These are phyloP conservation scores for Pocillopora meandrina DNA, from an alignment of 92 coral and sea anemone genomes.

Conservation along the genomic window DNA sequence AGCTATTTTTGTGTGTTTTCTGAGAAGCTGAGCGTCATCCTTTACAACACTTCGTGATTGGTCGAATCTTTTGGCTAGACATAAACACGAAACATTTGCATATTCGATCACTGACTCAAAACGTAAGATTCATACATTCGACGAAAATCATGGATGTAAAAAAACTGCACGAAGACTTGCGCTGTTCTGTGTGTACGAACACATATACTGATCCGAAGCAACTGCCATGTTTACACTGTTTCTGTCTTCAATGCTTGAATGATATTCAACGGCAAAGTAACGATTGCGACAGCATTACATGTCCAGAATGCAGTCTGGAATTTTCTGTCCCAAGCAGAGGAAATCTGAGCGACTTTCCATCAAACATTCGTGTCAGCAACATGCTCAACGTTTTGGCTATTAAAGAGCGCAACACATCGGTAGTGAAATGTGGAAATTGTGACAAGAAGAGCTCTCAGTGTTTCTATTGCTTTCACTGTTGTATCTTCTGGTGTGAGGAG, in stretches of 20 bases:
- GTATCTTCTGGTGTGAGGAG: conserved; percentile 28
- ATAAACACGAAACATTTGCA: too few relatives aligned
- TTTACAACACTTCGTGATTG: too few relatives aligned
- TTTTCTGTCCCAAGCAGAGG: neutral
- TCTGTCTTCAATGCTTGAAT: conserved; percentile 37
- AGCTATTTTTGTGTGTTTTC: too few relatives aligned
- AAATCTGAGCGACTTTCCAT: conserved; percentile 24
- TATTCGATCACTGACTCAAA: too few relatives aligned
- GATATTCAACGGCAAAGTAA: conserved; percentile 17
- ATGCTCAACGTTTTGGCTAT: conserved; percentile 45
- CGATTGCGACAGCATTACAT: neutral
- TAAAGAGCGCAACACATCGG: conserved; percentile 3
- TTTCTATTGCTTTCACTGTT: conserved; percentile 52
- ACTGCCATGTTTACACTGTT: conserved; percentile 51
- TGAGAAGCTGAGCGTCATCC: too few relatives aligned
- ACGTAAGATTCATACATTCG: too few relatives aligned
- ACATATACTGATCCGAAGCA: conserved; percentile 35
- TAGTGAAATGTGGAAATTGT: conserved; percentile 44
- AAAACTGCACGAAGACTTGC: conserved; percentile 22
- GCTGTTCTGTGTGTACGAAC: conserved; percentile 35
- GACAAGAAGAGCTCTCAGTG: conserved; percentile 22
- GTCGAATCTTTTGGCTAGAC: too few relatives aligned
- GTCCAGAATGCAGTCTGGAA: conserved; percentile 35
- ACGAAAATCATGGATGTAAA: neutral
- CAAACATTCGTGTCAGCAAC: conserved; percentile 45